Evolutionary conservation across 2,888 invertebrate genomes (phyloP), one percentile per base, ranked within the genome.

Genomic region (Athrips mouffetella): DNA sequence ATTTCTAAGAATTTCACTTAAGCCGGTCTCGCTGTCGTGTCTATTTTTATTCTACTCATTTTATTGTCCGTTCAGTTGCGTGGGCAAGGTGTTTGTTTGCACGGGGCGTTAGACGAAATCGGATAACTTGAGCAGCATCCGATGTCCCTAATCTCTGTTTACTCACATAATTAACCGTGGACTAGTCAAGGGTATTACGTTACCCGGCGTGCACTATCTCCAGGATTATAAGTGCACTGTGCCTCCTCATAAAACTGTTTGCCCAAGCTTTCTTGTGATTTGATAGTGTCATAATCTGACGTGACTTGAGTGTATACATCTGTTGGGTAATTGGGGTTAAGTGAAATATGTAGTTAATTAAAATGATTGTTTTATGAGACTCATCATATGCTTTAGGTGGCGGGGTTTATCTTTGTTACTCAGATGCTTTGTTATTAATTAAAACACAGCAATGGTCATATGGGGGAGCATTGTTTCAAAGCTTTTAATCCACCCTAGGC

Each of bases 181-280:
- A 71, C 63, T 62, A 56, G 67, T 72, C 66, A 80, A 78, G 60
- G 63, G 65, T 84, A 81, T 84, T 63, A 66, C 46, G 66, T 83
- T 82, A 73, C 84, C 58, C 54, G 67, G 68, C 69, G 61, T 64
- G 61, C 61, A 60, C 65, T 75, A 73, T 77, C 70, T 67, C 53
- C 60, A 59, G 65, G 65, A 66, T 65, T 55, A 60, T 63, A 59
- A 54, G 59, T 55, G 62, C 56, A 58, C 60, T 65, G 59, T 59
- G 61, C 63, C 64, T 67, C 54, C 48, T 64, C 58, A 52, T 51
- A 51, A 53, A 50, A 47, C 49, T 67, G 59, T 67, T 62, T 76
- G 67, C 65, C 60, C 65, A 65, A 65, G 59, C 65, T 58, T 63
- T 63, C 58, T 58, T 65, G 65, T 65, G 62, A 67, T 69, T 70